Evolutionary conservation across 2,113 vertebrate genomes (phyloP), one percentile per base, ranked within the genome.

Genomic region (Zosterops borbonicus): DNA sequence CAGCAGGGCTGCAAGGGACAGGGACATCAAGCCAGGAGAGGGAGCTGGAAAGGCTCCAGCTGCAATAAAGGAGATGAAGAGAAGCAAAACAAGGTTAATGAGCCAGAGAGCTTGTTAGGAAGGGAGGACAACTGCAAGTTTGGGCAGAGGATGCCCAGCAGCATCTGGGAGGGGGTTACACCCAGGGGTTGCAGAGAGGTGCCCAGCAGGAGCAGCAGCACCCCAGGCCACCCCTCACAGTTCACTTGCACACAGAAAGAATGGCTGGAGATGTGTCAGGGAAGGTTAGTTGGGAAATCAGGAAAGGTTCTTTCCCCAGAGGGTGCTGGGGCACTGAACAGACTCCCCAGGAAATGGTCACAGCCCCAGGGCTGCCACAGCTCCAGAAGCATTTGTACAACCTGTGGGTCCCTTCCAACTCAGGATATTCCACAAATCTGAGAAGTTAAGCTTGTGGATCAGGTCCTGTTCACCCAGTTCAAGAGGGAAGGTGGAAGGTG

Each of bases 1-100:
- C 17, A 83, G 67, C 71, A 77, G 69, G 55, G 27, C 81, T 89
- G 31, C 37, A 56, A 25, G 28, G 39, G 73, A 87, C 73, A 70
- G 25, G 47, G 60, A 76, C 75, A 41, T 58, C 9, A 42, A 37
- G 63, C 37, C 91, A 87, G 63, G 76, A 89, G 31, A 70, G 50
- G 49, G 60, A 92, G 63, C 80, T 95, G 87, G 64, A 89, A 58
- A 67, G 68, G 87, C 83, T 95, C 64, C 71, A 86, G n/a, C 71
- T 87, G 64, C 60, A 70, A n/a, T 9, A 50, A 33, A 41, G 41
- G 58, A 71, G 58, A 55, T 71, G 46, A 92, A 50, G 65, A 83
- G 84, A 68, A 76, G 46, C 53, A 73, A 83, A 94, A 59, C 41
- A 50, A 73, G 63, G 67, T 64, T 94, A 88, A 87, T 58, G 75